These are phyloP conservation scores for Arothron firmamentum DNA, from an alignment of 2,113 vertebrate genomes.

Conservation along the genomic window DNA sequence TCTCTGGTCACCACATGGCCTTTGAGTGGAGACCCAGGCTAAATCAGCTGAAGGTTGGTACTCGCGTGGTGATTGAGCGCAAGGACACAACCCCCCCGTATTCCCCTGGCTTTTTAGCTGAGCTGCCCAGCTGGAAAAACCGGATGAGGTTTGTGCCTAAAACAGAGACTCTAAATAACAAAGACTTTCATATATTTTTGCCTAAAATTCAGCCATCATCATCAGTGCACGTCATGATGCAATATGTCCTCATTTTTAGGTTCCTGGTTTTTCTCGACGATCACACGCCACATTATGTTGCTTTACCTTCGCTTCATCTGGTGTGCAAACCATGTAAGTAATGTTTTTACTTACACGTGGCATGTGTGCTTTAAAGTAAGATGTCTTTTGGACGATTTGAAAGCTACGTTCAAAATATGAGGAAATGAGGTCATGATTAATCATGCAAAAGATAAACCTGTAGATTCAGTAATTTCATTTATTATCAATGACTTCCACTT, in stretches of 20 bases:
- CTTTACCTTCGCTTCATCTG: conserved; percentile 80
- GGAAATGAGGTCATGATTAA: no score
- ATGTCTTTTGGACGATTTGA: no score
- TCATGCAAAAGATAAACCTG: no score
- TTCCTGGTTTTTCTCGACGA: conserved; percentile 93
- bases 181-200: background rate
- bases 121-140: conserved; percentile 90
- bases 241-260: conserved; percentile 58
- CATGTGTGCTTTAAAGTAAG: no score
- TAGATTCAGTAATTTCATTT: no score
- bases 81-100: conserved; percentile 81
- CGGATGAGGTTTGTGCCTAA: conserved; percentile 76
- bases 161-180: background rate
- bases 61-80: conserved; percentile 85
- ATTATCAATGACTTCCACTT: no score
- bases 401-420: no score
- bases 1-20: conserved; percentile 90
- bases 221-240: background rate
- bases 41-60: conserved; percentile 82
- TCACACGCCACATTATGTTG: conserved; percentile 81
- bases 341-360: background rate
- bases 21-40: conserved; percentile 76
- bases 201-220: background rate
- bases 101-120: conserved; percentile 82
- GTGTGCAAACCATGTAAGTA: conserved; percentile 85